Base-by-base conservation (phyloP, 2,113 vertebrate genomes). In the Stegastes partitus region DNA sequence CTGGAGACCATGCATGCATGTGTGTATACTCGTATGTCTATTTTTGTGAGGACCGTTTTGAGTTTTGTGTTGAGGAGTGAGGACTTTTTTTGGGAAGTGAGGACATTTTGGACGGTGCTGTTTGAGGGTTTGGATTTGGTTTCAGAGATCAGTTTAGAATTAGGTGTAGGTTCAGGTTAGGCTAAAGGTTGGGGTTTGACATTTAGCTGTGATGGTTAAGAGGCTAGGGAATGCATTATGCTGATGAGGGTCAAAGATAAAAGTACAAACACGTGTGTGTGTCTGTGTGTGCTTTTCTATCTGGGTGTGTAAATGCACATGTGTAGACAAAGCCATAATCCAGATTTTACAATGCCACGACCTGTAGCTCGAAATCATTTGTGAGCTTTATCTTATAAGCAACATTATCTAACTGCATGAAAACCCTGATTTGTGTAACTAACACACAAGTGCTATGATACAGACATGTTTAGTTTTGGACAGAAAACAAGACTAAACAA, bases 1-100 rank as follows among this genome's bases (percentile, higher is more conserved):
- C 49, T 75, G 55, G 61, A 12, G 63, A 79, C 61, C 37, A 71
- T 65, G 68, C 15, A 63, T 57, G 68, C 16, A 12, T 42, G 5
- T 55, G 56, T 42, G 54, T 53, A 45, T 71, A 39, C 39, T 68
- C 42, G 39, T 44, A 67, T 39, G 26, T 54, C 19, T 37, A n/a
- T 68, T 51, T 42, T 69, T 69, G 23, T 44, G 39, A 0, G 37
- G 67, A 47, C n/a, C 34, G 3, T 45, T 34, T 47, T 11, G 0
- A n/a, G 22, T 54, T 23, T 19, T 47, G 4, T 15, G 12, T 15
- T 44, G 42, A 44, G 51, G 37, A 53, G 64, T 14, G 49, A 67
- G 49, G 49, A 26, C 11, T 39, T 42, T n/a, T 53, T 9, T 23
- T 44, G 22, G 5, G 18, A 2, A 16, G 47, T 49, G 6, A 49